These are phyloP conservation scores for Eupithecia abbreviata DNA, from an alignment of 2,888 invertebrate genomes.

Conservation along the genomic window DNA sequence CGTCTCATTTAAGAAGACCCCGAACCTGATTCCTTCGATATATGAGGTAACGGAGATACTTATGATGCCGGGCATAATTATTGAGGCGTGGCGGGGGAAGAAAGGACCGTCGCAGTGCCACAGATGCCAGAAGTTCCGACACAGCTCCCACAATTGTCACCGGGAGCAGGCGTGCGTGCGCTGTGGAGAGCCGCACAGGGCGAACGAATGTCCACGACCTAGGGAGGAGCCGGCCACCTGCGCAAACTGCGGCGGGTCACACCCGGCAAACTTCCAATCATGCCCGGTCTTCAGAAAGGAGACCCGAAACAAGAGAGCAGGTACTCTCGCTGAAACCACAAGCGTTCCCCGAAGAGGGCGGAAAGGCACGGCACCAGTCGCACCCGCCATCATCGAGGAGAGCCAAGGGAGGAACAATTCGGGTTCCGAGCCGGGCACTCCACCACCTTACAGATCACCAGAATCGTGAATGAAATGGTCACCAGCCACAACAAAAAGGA, in stretches of 20 bases:
- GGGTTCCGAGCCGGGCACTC: constrained; percentile 45
- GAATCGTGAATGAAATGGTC: constrained; percentile 42
- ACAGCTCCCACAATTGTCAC: background rate
- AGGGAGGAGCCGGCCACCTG: background rate
- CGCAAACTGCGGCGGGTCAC: background rate
- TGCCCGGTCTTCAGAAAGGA: background rate
- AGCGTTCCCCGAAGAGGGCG: too few species aligned
- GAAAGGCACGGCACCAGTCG: too few species aligned
- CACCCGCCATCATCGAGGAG: too few species aligned
- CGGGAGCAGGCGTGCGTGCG: background rate
- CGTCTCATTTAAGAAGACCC: constrained; percentile 29
- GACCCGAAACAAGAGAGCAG: constrained; percentile 22
- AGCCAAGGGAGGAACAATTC: constrained; percentile 38
- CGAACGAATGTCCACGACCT: background rate
- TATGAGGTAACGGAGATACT: constrained; percentile 37
- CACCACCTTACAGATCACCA: constrained; percentile 47
- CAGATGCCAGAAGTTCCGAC: background rate
- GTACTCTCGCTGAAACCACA: too few species aligned
- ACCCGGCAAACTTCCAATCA: background rate
- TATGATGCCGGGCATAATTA: constrained; percentile 40
- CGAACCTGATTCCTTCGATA: constrained; percentile 31
- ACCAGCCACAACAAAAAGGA: constrained; percentile 37
- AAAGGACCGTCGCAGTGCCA: background rate
- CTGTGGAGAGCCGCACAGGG: background rate
- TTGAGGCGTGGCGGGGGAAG: background rate